These are phyloP conservation scores for Cheilosia pagana DNA, from an alignment of 2,888 invertebrate genomes.

Conservation along the genomic window DNA sequence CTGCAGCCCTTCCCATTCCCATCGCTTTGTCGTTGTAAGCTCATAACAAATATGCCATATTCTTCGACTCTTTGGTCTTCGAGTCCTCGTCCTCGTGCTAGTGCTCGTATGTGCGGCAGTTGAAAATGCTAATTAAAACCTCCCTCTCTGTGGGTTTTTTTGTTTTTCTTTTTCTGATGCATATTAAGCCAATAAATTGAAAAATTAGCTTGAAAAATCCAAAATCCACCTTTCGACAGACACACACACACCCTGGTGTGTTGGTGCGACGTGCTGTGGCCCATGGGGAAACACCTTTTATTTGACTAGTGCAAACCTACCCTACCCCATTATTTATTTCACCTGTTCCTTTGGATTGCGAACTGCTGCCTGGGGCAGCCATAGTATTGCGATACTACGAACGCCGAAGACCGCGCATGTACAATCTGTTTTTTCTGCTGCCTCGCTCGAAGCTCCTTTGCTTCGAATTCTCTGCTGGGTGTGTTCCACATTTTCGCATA, in stretches of 20 bases:
- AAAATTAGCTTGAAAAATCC: slow-evolving; percentile 9
- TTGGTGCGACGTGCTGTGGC: slow-evolving; percentile 4
- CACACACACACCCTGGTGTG: background rate
- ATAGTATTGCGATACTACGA: slow-evolving; percentile 20
- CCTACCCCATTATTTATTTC: slow-evolving; percentile 57
- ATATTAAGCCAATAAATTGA: slow-evolving; percentile 43
- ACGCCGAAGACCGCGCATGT: slow-evolving; percentile 50
- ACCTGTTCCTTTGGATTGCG: slow-evolving; percentile 69
- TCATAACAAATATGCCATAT: no score
- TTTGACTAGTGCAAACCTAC: slow-evolving; percentile 7
- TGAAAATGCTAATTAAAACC: slow-evolving; percentile 53
- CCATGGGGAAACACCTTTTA: slow-evolving; percentile 48
- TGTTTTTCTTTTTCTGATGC: background rate
- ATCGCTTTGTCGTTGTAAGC: no score
- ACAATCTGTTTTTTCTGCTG: slow-evolving; percentile 42
- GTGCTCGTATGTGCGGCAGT: no score
- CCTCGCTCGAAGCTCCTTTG: slow-evolving; percentile 33
- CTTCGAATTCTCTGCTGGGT: slow-evolving; percentile 60
- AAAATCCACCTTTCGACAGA: slow-evolving; percentile 19
- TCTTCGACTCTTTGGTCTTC: no score
- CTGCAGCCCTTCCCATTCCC: no score
- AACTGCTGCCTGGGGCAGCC: slow-evolving; percentile 54
- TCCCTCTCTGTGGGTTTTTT: slow-evolving; percentile 5
- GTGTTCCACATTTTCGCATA: slow-evolving; percentile 68
- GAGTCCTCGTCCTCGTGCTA: no score